Base-by-base conservation (phyloP, 2,113 vertebrate genomes). In the Burhinus bistriatus region DNA sequence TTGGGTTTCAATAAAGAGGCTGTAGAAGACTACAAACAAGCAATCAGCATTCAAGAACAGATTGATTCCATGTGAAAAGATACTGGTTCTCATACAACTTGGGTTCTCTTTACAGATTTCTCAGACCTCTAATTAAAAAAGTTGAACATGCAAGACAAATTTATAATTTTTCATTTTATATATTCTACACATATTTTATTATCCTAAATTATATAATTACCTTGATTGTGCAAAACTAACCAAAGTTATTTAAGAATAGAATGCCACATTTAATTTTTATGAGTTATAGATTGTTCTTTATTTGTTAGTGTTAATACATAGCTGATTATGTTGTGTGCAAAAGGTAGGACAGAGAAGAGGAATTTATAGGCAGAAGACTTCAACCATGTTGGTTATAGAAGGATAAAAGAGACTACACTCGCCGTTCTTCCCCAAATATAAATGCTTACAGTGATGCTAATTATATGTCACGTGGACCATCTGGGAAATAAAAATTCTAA, bases 21-120 rank as follows among this genome's bases (percentile, higher is more conserved):
- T 32, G 40, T 98, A 58, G 77, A 96, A 65, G 98, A 99, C 90
- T 98, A 98, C 87, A 98, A 96, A 62, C 95, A 95, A 92, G 98
- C 98, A 34, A 92, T 99, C 66, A 95, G 92, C 59, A 94, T 98
- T 79, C 96, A 98, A 94, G 97, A 98, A n/a, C 32, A 52, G 68
- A 61, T 77, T 47, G 55, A 55, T 27, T 47, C 22, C 38, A 66
- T 30, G 11, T 96, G 92, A 97, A 69, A 51, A 70, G 21, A 21
- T 22, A 45, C 9, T 6, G 47, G 40, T 69, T 62, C 15, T 36
- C 51, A 12, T 27, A 42, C 17, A 26, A 8, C 30, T 66, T 81
- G 71, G 15, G 30, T 38, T 90, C n/a, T 51, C 36, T 16, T 85
- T 92, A 66, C 64, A 30, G 30, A 40, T 57, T 88, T 93, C 26